These are phyloP conservation scores for Gandaritis pyraliata DNA, from an alignment of 2,888 invertebrate genomes.

Conservation along the genomic window DNA sequence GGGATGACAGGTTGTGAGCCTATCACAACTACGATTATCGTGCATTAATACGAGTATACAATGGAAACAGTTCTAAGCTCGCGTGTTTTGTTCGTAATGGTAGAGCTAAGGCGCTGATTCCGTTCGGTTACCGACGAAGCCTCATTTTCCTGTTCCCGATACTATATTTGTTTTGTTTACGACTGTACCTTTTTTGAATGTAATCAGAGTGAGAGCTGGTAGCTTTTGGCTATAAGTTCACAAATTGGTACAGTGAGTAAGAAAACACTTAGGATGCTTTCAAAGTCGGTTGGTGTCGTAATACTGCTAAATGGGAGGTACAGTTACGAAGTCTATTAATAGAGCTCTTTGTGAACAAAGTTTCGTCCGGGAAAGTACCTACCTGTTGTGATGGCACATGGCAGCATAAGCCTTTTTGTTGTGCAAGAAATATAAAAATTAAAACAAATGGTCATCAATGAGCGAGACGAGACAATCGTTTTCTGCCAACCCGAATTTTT, in stretches of 20 bases:
- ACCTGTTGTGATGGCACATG: too few species aligned
- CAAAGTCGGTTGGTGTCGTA: neutral
- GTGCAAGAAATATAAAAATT: too few species aligned
- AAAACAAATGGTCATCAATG: too few species aligned
- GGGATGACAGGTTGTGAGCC: too few species aligned
- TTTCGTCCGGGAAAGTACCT: too few species aligned
- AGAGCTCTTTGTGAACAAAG: too few species aligned
- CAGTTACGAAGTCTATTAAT: too few species aligned
- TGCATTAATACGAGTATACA: constrained; percentile 8
- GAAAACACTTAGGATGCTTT: neutral
- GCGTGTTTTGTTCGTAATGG: constrained; percentile 64
- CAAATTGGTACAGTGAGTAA: constrained; percentile 17
- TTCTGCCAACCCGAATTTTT: too few species aligned
- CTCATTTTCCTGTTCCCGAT: constrained; percentile 42
- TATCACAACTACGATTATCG: neutral
- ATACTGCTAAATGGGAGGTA: too few species aligned
- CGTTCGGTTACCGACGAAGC: constrained; percentile 33
- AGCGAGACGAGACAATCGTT: too few species aligned
- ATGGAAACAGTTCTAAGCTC: constrained; percentile 43
- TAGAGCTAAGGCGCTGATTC: constrained; percentile 54
- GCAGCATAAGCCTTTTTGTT: too few species aligned
- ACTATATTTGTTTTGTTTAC: constrained; percentile 44
- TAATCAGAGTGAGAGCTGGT: constrained; percentile 32
- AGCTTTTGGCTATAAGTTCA: constrained; percentile 24
- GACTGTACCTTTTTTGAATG: constrained; percentile 45